phyloP scores from a whole-genome alignment of 2,888 invertebrate genomes.

The Hirtodrosophila cameraria region DNA sequence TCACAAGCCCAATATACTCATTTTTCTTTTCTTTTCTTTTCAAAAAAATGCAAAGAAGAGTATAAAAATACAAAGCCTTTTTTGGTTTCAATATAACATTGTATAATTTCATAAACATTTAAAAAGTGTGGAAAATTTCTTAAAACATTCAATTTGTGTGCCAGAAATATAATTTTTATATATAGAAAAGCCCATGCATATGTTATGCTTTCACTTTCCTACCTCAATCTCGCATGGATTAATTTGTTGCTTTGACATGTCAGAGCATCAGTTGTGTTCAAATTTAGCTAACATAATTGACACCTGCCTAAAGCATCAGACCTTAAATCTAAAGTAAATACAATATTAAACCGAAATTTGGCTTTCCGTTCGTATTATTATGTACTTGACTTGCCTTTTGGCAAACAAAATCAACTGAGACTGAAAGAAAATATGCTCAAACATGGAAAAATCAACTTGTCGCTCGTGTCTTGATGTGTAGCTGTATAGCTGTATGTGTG shows the following conservation, averaged over 20 bases:
- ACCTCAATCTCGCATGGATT: constrained; percentile 46
- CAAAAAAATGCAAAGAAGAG: no score
- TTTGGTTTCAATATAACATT: no score
- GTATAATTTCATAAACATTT: no score
- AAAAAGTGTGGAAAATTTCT: no score
- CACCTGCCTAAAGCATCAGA: constrained; percentile 44
- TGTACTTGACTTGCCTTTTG: constrained; percentile 44
- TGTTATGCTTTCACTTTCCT: background rate
- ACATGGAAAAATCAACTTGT: constrained; percentile 60
- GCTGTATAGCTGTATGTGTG: no score
- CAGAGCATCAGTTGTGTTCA: constrained; percentile 24
- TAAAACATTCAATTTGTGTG: no score
- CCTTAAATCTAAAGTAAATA: constrained; percentile 35
- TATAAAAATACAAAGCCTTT: no score
- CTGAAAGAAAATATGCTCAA: constrained; percentile 30
- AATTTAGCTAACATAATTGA: constrained; percentile 55
- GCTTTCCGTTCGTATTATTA: constrained; percentile 58
- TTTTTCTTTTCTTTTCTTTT: no score
- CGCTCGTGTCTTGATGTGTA: no score
- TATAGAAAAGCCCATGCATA: no score
- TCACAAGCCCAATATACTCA: no score
- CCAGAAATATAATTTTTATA: no score
- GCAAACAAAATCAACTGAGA: constrained; percentile 36
- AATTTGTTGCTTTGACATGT: constrained; percentile 48
- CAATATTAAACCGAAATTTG: constrained; percentile 34